Percentiles rank a stretch among this genome's conserved stretches.
These are phyloP conservation scores for Aptenodytes forsteri DNA, from an alignment of 2,113 vertebrate genomes.

Conservation along the genomic window DNA sequence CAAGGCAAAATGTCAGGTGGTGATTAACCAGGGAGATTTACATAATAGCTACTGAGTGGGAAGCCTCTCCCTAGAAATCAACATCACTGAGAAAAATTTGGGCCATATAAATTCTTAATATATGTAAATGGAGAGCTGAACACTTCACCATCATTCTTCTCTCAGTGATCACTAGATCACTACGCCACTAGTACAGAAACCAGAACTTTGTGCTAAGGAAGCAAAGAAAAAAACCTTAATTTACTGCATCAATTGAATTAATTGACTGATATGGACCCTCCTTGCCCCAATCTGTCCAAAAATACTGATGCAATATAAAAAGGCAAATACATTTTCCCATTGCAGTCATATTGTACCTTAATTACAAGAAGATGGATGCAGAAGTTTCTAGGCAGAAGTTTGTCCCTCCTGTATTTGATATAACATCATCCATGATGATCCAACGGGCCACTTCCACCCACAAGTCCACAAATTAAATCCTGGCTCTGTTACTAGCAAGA, in stretches of 20 bases:
- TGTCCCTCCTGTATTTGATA: not conserved
- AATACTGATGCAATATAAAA: not conserved
- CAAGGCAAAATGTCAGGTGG: constrained; percentile 26
- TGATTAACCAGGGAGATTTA: constrained; percentile 46
- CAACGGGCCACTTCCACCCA: not conserved
- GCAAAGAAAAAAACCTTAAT: not conserved
- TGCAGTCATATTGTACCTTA: not conserved
- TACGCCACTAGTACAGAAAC: not conserved
- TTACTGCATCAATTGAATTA: not conserved
- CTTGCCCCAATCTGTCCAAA: not conserved
- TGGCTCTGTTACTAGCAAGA: not conserved
- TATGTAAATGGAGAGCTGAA: not conserved
- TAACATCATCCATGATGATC: not conserved
- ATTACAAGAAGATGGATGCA: not conserved
- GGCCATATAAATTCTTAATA: not conserved
- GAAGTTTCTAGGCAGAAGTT: not conserved
- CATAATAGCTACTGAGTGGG: constrained; percentile 30
- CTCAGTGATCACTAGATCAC: not conserved
- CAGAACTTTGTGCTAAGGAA: not conserved
- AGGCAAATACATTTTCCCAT: not conserved
- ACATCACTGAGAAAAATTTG: constrained; percentile 6
- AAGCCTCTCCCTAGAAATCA: constrained; percentile 37
- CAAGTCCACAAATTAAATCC: not conserved
- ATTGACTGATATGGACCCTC: not conserved
- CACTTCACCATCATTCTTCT: not conserved